Evolutionary conservation across 2,888 invertebrate species (phyloP).

Genomic region (Isotomurus palustris): DNA sequence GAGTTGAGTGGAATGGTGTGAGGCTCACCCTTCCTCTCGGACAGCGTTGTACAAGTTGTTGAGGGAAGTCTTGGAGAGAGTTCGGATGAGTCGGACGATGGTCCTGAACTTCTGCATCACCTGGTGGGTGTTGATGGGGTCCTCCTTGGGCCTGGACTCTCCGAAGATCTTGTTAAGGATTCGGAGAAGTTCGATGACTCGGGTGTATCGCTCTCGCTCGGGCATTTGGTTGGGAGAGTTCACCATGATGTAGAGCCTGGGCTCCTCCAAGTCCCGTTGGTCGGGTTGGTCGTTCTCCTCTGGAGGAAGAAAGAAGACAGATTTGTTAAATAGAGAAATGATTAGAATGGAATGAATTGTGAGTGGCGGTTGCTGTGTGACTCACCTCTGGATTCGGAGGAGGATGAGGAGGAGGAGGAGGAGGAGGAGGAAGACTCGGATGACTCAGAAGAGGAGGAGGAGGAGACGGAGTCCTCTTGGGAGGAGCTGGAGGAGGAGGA

Average conservation of each 20-base stretch:
- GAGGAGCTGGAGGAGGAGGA: slow-evolving; percentile 1
- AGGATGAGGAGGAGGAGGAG: slow-evolving; percentile 1
- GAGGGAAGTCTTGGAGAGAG: neutral
- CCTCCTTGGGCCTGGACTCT: neutral
- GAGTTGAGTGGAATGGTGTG: neutral
- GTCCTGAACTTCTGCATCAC: slow-evolving; percentile 7
- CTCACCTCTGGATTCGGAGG: slow-evolving; percentile 3
- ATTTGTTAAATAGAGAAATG: neutral
- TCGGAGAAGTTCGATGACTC: slow-evolving; percentile 1
- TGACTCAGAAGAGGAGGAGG: slow-evolving; percentile 3
- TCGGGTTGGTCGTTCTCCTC: too few relatives aligned
- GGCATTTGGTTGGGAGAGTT: too few relatives aligned
- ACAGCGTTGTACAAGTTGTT: neutral
- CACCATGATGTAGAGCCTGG: too few relatives aligned
- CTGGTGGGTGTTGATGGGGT: neutral
- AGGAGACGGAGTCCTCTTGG: slow-evolving; percentile 5
- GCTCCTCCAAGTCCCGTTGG: too few relatives aligned
- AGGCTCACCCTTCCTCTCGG: neutral
- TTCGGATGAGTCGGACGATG: slow-evolving; percentile 5
- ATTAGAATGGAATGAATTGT: too few relatives aligned
- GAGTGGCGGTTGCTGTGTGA: too few relatives aligned
- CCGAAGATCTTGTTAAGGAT: neutral
- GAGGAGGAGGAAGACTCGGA: neutral
- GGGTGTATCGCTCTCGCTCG: neutral
- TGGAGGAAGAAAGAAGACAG: too few relatives aligned